Evolutionary conservation across 2,113 vertebrate species (phyloP).

Genomic region (Leptocoma aspasia): DNA sequence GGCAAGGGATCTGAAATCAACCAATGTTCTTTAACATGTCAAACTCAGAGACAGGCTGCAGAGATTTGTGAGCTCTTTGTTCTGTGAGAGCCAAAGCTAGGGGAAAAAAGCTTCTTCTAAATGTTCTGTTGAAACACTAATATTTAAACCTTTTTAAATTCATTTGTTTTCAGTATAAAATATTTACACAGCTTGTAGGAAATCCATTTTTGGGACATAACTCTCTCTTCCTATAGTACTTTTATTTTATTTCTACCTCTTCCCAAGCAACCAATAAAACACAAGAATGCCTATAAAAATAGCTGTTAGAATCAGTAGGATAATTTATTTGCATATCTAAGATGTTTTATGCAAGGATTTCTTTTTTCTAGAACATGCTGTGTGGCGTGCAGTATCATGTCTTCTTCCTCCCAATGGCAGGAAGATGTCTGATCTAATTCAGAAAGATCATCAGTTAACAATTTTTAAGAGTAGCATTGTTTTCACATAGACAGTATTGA

Average conservation of each 20-base stretch:
- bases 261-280: conserved; percentile 15
- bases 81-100: neutral
- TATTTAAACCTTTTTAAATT: neutral
- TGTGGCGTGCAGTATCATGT: neutral
- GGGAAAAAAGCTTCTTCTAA: neutral
- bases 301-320: conserved; percentile 23
- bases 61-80: neutral
- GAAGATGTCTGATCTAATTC: conserved; percentile 51
- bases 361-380: conserved; percentile 10
- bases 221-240: neutral
- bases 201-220: conserved; percentile 26
- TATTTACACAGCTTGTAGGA: neutral
- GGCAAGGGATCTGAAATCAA: neutral
- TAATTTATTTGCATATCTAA: conserved; percentile 7
- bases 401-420: conserved; percentile 47
- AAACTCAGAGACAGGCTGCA: neutral
- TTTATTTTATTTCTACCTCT: conserved; percentile 35
- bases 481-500: conserved; percentile 64
- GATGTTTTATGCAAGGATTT: neutral
- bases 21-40: neutral
- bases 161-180: neutral
- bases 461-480: conserved; percentile 56
- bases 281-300: conserved; percentile 21
- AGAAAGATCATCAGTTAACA: conserved; percentile 45
- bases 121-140: neutral